Base-by-base conservation (phyloP, 2,797 vertebrate genomes). In the Cirrhinus molitorella region DNA sequence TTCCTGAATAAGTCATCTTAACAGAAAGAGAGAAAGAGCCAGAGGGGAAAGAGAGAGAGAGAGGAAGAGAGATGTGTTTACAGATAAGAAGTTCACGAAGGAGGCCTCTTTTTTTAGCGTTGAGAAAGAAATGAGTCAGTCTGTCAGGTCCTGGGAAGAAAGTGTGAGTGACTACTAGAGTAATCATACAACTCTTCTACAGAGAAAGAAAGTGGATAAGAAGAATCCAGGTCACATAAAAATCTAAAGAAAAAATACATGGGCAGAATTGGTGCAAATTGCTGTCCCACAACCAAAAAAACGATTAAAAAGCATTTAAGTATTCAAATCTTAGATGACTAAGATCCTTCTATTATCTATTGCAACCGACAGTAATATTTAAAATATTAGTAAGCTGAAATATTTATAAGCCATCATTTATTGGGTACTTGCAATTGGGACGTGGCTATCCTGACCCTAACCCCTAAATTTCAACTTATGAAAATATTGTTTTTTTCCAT, bases 1-100 rank as follows among this genome's bases (percentile, higher is more conserved):
- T 85, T 85, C 67, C 78, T 72, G 47, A 83, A 87, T 84, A 79
- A 87, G 74, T 83, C 72, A 81, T 79, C 61, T 78, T 40, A 77
- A 74, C 63, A 31, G 55, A 83, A 81, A 81, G 43, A 70, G 23
- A 78, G 16, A 19, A 13, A 75, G 47, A 14, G 25, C 10, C 16
- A 72, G 40, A 68, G 65, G 25, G 14, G 55, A 83, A 23, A 72
- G 63, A 34, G 17, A 72, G 63, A 34, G 17, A 34, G 16, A 5
- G 14, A 43, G 21, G 25, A 68, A 61, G 47, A 61, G 25, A 82
- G 31, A 73, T 51, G 40, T 75, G 77, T 79, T 55, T 55, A 74
- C 25, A 76, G 47, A 85, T 31, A 67, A 59, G 51, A 66, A 51
- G 14, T 5, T 73, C 12, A 61, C 25, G 45, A 67, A 17, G 37